A percentile compares a stretch with the other conserved stretches of the same genome.
Conservation (phyloP, 1,140 invertebrate species). For the Drosophila bipectinata region DNA sequence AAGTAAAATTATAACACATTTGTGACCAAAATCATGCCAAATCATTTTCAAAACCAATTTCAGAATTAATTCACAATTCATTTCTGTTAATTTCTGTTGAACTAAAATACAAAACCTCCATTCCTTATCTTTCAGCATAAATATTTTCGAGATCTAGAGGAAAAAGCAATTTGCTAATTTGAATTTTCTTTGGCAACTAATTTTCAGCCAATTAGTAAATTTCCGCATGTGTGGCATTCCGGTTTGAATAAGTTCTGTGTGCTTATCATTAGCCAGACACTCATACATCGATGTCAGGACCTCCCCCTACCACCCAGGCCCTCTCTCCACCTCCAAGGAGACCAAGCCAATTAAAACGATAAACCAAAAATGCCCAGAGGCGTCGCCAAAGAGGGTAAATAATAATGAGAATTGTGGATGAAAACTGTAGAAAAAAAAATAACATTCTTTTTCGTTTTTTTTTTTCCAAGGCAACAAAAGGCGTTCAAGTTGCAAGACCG, state of each 20-base stretch:
- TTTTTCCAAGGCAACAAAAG: slow-evolving; percentile 41
- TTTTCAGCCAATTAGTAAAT: slow-evolving; percentile 41
- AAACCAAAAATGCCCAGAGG: slow-evolving; percentile 71
- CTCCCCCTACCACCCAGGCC: slow-evolving; percentile 6
- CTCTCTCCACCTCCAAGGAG: slow-evolving; percentile 8
- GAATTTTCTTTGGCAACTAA: slow-evolving; percentile 18
- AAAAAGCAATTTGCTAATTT: neutral
- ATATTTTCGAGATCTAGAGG: neutral
- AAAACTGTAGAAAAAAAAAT: slow-evolving; percentile 17
- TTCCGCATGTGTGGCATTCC: slow-evolving; percentile 8
- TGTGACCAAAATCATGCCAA: too few relatives aligned
- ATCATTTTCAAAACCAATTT: too few relatives aligned
- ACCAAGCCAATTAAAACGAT: slow-evolving; percentile 74
- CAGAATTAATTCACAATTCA: too few relatives aligned
- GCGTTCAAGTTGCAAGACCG: slow-evolving; percentile 51
- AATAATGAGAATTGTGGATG: slow-evolving; percentile 24
- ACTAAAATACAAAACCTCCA: too few relatives aligned
- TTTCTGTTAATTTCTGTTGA: too few relatives aligned
- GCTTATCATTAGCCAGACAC: slow-evolving; percentile 65
- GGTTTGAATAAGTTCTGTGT: slow-evolving; percentile 50
- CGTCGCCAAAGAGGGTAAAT: slow-evolving; percentile 33
- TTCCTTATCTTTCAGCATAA: neutral
- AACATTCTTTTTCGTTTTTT: neutral
- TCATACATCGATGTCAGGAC: slow-evolving; percentile 39
- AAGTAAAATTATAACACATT: too few relatives aligned